A percentile compares a stretch with the other conserved stretches of the same genome.
Conservation (phyloP, 1,140 invertebrate genomes). For the Microplitis demolitor region DNA sequence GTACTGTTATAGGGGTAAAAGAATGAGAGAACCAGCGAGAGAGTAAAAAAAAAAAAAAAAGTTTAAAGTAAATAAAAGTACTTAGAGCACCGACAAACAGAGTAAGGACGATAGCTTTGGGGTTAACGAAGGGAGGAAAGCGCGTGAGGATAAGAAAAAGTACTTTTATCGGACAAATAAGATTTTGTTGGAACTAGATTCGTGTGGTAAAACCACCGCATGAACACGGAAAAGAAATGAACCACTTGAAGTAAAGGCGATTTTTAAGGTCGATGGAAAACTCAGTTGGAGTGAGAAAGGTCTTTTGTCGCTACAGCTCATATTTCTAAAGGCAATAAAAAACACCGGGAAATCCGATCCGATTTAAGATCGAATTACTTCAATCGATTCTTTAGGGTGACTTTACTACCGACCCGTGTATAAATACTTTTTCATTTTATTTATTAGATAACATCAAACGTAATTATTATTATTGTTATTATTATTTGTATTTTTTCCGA, state of each 20-base stretch:
- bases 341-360: constrained; percentile 23
- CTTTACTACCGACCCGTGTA: neutral
- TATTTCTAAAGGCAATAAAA: constrained; percentile 29
- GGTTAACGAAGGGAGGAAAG: neutral
- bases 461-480: neutral
- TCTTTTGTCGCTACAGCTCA: constrained; percentile 24
- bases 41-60: neutral
- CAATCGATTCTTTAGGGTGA: constrained; percentile 12
- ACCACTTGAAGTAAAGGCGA: constrained; percentile 13
- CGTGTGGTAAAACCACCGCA: neutral
- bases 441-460: neutral
- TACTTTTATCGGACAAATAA: constrained; percentile 24
- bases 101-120: too few species aligned
- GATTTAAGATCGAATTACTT: constrained; percentile 19
- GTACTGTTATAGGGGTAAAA: neutral
- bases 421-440: neutral
- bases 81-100: neutral
- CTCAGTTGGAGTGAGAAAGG: neutral
- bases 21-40: neutral
- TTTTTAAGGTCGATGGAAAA: neutral
- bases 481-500: neutral
- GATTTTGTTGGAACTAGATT: constrained; percentile 18
- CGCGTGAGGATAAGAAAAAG: neutral
- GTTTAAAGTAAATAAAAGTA: neutral
- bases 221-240: neutral